Percentiles rank a stretch among this genome's conserved stretches.
These are phyloP conservation scores for Gymnothorax reevesii DNA, from an alignment of 2,797 vertebrate genomes.

Conservation along the genomic window DNA sequence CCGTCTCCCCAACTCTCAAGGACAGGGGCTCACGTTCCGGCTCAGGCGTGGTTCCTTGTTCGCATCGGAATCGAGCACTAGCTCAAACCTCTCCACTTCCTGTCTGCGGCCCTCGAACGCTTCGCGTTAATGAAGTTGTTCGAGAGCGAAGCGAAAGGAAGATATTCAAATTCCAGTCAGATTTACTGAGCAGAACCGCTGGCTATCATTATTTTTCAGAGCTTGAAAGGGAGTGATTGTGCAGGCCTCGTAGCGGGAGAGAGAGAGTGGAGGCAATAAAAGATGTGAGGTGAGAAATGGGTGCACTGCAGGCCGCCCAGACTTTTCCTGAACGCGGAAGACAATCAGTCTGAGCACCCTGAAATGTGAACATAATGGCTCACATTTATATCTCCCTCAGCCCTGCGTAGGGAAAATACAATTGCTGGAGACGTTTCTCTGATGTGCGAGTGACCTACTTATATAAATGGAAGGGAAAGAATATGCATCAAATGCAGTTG, in stretches of 20 bases:
- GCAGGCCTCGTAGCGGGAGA: slow-evolving; percentile 34
- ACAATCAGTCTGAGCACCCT: slow-evolving; percentile 41
- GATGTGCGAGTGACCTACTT: slow-evolving; percentile 66
- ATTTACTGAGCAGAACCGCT: neutral
- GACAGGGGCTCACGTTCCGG: neutral
- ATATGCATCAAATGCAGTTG: slow-evolving; percentile 43
- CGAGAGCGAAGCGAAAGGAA: neutral
- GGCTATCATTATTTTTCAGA: neutral
- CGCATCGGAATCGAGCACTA: neutral
- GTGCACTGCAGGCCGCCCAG: slow-evolving; percentile 32
- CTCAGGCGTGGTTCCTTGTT: neutral
- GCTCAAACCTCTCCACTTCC: neutral
- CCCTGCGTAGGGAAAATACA: slow-evolving; percentile 42
- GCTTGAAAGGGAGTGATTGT: slow-evolving; percentile 34
- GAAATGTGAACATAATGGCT: slow-evolving; percentile 62
- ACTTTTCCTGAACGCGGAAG: slow-evolving; percentile 28
- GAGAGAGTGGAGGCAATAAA: slow-evolving; percentile 20
- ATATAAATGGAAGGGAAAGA: slow-evolving; percentile 58
- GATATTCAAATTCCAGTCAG: neutral
- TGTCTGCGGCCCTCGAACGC: neutral
- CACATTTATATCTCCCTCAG: slow-evolving; percentile 54
- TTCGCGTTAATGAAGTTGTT: neutral
- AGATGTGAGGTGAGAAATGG: neutral
- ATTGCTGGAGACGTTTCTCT: slow-evolving; percentile 53
- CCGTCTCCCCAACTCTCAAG: neutral